These are phyloP conservation scores for Bombus sylvicola DNA, from an alignment of 1,140 invertebrate genomes.

Conservation along the genomic window DNA sequence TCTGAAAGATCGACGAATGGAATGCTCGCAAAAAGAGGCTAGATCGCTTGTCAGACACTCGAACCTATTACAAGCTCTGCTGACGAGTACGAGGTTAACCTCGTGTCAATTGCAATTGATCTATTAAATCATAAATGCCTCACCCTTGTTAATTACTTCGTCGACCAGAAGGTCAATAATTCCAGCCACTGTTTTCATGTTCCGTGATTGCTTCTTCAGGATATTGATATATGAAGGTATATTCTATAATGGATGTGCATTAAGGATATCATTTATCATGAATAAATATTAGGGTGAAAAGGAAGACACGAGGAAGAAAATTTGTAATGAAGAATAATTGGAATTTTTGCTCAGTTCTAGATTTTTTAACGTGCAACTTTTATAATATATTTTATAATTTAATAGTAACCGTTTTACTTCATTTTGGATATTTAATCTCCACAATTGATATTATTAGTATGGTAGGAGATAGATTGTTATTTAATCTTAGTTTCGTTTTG, in stretches of 20 bases:
- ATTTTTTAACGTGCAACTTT: background rate
- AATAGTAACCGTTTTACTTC: too few species aligned
- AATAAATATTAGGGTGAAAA: background rate
- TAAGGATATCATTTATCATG: background rate
- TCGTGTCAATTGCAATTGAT: conserved; percentile 31
- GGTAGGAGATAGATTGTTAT: background rate
- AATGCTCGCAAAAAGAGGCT: conserved; percentile 4
- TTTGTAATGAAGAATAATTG: background rate
- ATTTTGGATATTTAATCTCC: too few species aligned
- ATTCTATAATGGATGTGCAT: too few species aligned
- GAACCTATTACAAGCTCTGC: background rate
- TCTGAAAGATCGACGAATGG: background rate
- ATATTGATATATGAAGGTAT: background rate
- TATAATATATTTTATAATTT: too few species aligned
- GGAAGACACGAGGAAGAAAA: background rate
- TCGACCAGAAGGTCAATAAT: background rate
- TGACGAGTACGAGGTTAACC: conserved; percentile 11
- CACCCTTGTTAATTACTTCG: background rate
- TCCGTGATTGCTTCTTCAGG: too few species aligned
- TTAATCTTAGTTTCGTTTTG: background rate
- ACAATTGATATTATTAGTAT: too few species aligned
- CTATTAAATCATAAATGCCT: conserved; percentile 35
- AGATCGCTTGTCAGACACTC: background rate
- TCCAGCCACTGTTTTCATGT: background rate
- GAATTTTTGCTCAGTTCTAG: too few species aligned